These are phyloP conservation scores for Carterocephalus palaemon DNA, from an alignment of 2,888 invertebrate genomes.

Conservation along the genomic window DNA sequence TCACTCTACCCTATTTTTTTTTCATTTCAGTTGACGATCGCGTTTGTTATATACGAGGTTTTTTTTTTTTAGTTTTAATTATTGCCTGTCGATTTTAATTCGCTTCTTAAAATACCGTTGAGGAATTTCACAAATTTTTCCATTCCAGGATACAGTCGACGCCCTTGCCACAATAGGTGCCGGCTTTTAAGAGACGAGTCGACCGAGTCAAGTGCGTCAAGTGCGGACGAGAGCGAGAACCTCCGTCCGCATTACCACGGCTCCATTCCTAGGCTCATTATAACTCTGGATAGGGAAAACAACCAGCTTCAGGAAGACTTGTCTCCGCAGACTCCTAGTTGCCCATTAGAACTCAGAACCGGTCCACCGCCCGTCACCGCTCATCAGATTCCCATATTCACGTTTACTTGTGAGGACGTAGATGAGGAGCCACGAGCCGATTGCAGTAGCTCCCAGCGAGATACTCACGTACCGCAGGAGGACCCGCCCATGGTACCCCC, in stretches of 20 bases:
- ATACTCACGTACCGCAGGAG: conserved; percentile 40
- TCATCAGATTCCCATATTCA: conserved; percentile 61
- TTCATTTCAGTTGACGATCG: conserved; percentile 6
- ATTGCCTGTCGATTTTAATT: conserved; percentile 15
- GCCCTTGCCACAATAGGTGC: conserved; percentile 52
- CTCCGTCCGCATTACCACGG: conserved; percentile 59
- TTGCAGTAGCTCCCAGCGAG: conserved; percentile 38
- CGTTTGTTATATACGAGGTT: conserved; percentile 2
- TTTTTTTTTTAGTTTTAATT: conserved; percentile 21
- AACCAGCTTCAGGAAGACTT: conserved; percentile 60
- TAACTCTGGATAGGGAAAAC: conserved; percentile 65
- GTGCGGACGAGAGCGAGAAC: conserved; percentile 61
- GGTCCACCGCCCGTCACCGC: conserved; percentile 42
- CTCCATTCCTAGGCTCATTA: conserved; percentile 66
- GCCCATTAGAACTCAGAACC: conserved; percentile 52
- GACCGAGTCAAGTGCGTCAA: conserved; percentile 68
- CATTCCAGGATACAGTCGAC: conserved; percentile 64
- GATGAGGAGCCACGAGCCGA: conserved; percentile 47
- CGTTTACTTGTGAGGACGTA: conserved; percentile 69
- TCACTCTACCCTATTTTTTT: too few species aligned
- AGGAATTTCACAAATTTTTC: conserved; percentile 37
- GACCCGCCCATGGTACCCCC: conserved; percentile 50
- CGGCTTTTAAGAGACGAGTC: conserved; percentile 56
- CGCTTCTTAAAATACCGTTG: conserved; percentile 11
- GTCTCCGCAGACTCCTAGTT: conserved; percentile 65